These are phyloP conservation scores for Pseudotriccus pelzelni DNA, from an alignment of 2,797 vertebrate species.

Conservation along the genomic window DNA sequence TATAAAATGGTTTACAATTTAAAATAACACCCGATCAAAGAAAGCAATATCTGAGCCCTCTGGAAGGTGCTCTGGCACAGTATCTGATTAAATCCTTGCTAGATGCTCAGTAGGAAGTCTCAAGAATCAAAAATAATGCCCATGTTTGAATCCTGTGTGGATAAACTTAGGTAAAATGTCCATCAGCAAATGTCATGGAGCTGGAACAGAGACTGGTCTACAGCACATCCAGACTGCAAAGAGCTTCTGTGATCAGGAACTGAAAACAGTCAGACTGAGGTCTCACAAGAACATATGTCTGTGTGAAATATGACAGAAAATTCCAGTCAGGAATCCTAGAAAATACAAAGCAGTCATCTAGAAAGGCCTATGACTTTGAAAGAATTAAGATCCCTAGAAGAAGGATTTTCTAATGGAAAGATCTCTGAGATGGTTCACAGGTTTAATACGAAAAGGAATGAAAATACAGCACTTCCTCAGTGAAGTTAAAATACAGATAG, in stretches of 20 bases:
- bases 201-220: background rate
- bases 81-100: background rate
- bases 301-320: background rate
- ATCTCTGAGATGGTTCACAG: background rate
- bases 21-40: background rate
- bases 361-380: background rate
- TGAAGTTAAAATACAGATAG: background rate
- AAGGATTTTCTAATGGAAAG: background rate
- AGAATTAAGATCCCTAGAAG: background rate
- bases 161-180: background rate
- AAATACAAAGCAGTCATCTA: background rate
- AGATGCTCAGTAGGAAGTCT: background rate
- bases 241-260: background rate
- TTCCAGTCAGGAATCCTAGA: background rate
- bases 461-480: background rate
- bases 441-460: background rate
- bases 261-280: background rate
- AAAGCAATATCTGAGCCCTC: background rate
- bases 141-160: rapidly evolving
- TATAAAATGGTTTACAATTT: background rate
- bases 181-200: background rate
- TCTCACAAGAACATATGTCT: background rate
- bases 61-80: background rate
- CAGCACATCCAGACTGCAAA: background rate
- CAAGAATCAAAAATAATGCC: background rate